Evolutionary conservation across 2,113 vertebrate species (phyloP).

Genomic region (Saguinus midas): DNA sequence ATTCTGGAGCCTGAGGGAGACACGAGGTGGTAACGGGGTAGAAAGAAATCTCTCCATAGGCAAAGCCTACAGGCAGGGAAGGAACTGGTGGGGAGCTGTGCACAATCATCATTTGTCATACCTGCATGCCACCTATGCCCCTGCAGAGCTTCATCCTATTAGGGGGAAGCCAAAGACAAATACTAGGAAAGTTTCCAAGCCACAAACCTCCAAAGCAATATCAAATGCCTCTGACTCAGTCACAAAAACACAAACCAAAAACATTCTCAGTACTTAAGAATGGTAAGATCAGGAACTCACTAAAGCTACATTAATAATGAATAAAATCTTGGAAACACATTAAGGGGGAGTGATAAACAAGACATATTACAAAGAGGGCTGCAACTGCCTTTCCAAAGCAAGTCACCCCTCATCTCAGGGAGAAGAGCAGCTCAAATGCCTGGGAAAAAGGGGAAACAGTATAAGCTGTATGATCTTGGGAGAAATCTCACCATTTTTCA

Average conservation of each 20-base stretch:
- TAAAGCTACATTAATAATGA: conserved; percentile 24
- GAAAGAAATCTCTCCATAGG: neutral
- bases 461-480: neutral
- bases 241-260: conserved; percentile 2
- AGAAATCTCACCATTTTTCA: neutral
- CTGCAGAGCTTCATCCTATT: neutral
- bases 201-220: neutral
- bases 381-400: neutral
- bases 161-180: neutral
- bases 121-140: neutral
- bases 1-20: neutral
- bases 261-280: neutral
- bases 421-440: neutral
- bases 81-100: neutral
- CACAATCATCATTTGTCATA: neutral
- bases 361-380: neutral
- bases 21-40: fast-evolving
- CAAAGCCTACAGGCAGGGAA: neutral
- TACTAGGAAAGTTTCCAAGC: neutral
- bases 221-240: neutral
- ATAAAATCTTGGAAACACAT: neutral
- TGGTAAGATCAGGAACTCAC: neutral
- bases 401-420: neutral
- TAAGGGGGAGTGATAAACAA: neutral
- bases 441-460: neutral